These are phyloP conservation scores for Drosophila seguyi DNA, from an alignment of 1,140 invertebrate genomes.

Conservation along the genomic window DNA sequence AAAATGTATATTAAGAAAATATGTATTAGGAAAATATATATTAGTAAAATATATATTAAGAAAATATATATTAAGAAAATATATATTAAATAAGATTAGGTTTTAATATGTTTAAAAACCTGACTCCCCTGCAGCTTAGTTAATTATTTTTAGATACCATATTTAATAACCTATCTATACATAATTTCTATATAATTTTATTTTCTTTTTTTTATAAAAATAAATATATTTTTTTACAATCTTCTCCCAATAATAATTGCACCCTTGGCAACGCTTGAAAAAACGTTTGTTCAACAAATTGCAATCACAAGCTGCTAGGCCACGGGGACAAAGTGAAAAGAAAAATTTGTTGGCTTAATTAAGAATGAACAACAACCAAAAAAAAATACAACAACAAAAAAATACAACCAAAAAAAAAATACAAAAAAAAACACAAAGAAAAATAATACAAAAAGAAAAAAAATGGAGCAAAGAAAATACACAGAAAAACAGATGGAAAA, in stretches of 20 bases:
- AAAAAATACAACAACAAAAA: no score
- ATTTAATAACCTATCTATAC: not conserved
- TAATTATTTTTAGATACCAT: not conserved
- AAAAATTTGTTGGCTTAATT: slow-evolving; percentile 54
- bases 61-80: no score
- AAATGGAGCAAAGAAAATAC: not conserved
- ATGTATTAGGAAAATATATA: no score
- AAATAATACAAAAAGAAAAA: not conserved
- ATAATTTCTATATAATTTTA: not conserved
- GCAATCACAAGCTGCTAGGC: slow-evolving; percentile 42
- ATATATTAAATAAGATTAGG: not conserved
- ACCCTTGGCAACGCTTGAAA: slow-evolving; percentile 17
- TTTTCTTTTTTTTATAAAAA: not conserved
- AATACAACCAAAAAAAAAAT: not conserved
- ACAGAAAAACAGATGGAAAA: slow-evolving; percentile 1
- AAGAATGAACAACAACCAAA: slow-evolving; percentile 21
- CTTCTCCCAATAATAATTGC: not conserved
- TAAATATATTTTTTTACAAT: not conserved
- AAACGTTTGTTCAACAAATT: slow-evolving; percentile 44
- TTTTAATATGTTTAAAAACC: not conserved
- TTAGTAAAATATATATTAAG: no score
- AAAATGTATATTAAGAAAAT: no score
- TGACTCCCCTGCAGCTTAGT: not conserved
- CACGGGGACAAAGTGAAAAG: slow-evolving; percentile 39
- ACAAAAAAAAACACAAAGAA: not conserved